phyloP scores from a whole-genome alignment of 2,888 invertebrate species.

The Galeopsomyia nigrocyanea region DNA sequence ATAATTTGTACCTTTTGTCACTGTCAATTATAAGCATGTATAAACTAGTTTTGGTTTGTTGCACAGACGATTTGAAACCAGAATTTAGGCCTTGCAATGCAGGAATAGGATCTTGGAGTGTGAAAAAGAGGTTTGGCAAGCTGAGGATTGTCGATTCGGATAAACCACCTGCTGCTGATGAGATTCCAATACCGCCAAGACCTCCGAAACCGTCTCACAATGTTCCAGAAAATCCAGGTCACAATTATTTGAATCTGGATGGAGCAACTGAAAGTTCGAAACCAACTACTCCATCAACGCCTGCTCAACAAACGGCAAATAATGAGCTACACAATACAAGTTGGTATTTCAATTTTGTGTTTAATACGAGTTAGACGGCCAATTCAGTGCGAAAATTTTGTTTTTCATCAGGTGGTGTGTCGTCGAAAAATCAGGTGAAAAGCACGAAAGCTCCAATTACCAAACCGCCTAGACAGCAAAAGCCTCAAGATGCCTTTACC shows the following conservation, averaged over 20 bases:
- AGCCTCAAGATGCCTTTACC: conserved; percentile 72
- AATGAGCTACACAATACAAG: conserved; percentile 34
- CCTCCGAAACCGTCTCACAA: conserved; percentile 82
- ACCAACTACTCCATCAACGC: conserved; percentile 64
- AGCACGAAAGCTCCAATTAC: conserved; percentile 58
- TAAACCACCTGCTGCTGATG: conserved; percentile 56
- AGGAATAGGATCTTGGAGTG: conserved; percentile 72
- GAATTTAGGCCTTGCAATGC: conserved; percentile 74
- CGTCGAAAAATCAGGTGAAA: conserved; percentile 73
- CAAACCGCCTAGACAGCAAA: conserved; percentile 70
- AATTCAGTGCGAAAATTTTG: conserved; percentile 2
- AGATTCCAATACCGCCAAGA: conserved; percentile 77
- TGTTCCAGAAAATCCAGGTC: conserved; percentile 67
- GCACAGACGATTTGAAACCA: conserved; percentile 68
- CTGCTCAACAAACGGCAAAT: conserved; percentile 49
- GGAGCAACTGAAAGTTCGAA: conserved; percentile 65
- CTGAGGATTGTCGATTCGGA: conserved; percentile 64
- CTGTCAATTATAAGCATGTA: neutral
- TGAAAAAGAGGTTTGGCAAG: conserved; percentile 74
- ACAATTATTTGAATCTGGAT: conserved; percentile 70
- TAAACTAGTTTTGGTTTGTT: neutral
- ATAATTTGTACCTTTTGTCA: neutral
- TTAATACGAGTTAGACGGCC: neutral
- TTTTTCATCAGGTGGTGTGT: conserved; percentile 67
- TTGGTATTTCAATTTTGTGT: neutral